Conservation (phyloP, 2,797 vertebrate species). For the Gallinago solitaria region DNA sequence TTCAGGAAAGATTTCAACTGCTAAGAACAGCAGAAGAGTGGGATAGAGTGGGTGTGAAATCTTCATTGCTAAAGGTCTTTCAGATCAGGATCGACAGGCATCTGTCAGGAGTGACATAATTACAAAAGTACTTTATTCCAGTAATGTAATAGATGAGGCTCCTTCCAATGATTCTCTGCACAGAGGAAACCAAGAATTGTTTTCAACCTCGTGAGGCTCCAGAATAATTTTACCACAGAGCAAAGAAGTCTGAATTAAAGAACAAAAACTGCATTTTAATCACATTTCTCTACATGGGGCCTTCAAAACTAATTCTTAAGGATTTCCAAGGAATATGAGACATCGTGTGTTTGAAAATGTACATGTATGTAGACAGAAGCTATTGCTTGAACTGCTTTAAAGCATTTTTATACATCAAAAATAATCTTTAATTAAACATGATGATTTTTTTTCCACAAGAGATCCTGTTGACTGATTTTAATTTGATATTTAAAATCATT, state of each 20-base stretch:
- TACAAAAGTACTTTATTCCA: background rate
- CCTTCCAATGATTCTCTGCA: background rate
- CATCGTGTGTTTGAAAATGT: background rate
- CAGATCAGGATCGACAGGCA: constrained; percentile 48
- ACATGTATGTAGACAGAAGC: background rate
- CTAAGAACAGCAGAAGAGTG: constrained; percentile 64
- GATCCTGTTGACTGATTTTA: background rate
- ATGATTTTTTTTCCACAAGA: background rate
- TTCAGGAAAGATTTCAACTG: constrained; percentile 24
- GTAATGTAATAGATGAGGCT: background rate
- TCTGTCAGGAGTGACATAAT: constrained; percentile 51
- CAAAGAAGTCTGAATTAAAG: background rate
- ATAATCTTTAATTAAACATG: background rate
- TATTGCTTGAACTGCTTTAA: background rate
- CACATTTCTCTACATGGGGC: background rate
- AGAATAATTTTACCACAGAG: background rate
- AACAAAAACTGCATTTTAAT: background rate
- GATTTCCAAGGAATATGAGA: background rate
- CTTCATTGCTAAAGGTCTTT: constrained; percentile 44
- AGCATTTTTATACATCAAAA: background rate
- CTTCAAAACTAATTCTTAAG: background rate
- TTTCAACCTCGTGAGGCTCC: background rate
- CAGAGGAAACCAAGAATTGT: background rate
- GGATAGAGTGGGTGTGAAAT: constrained; percentile 63
- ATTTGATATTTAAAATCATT: background rate